Evolutionary conservation across 2,888 invertebrate genomes (phyloP), one percentile per base, ranked within the genome.

Genomic region (Villa cingulata): DNA sequence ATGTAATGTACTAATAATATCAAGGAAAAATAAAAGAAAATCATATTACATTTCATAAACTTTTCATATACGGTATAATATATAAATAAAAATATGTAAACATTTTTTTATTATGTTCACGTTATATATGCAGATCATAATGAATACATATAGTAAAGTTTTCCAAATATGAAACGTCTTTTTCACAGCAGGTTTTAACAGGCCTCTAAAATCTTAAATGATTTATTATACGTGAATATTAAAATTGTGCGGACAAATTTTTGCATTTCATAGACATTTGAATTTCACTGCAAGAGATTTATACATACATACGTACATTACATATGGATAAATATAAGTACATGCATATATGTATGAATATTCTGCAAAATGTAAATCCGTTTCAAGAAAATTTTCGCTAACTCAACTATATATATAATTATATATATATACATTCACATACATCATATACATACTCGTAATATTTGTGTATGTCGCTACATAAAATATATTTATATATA

Each of bases 191-290:
- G 29, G 29, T 32, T 32, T 32, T 32, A 9, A 32, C 29, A 32
- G 29, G 29, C 29, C 12, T 32, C 12, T 32, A 9, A 32, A 32
- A 32, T 15, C 32, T 17, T 18, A 14, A 16, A 37, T 51, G 51
- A 51, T 51, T 51, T 51, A 51, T 48, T n/a, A 14, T 15, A 17
- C 20, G 34, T 17, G 36, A 51, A 48, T 51, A 51, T 51, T 51
- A 51, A 51, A 51, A 48, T 44, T 51, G 51, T 51, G 46, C 48
- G 51, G 46, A 48, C 48, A 51, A 46, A 43, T 51, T 48, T 51
- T 51, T 47, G 39, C 49, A 51, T 46, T 49, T 51, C 51, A 46
- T 49, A 49, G 51, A 51, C 51, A 51, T 48, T 51, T 41, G 45
- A 41, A 51, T 43, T 48, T 46, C 46, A 44, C 42, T 16, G 36